Evolutionary conservation across 2,888 invertebrate species (phyloP), one percentile per base, ranked within the genome.

Genomic region (Alloscopus bannaensis): DNA sequence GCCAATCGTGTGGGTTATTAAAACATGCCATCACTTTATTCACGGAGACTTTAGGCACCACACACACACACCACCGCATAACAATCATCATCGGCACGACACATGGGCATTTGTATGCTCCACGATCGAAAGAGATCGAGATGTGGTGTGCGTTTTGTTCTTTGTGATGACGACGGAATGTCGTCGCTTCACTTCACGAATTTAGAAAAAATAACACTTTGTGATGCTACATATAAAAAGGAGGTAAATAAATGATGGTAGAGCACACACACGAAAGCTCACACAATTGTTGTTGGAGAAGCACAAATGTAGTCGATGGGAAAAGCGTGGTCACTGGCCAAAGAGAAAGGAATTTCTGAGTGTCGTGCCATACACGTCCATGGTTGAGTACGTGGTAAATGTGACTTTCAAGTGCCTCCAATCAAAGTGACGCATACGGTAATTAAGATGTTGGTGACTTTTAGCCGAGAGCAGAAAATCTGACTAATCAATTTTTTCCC

Each of bases 401-500:
- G n/a, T n/a, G n/a, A n/a, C n/a, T n/a, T n/a, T n/a, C n/a, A n/a
- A n/a, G n/a, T n/a, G n/a, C n/a, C n/a, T n/a, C n/a, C n/a, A n/a
- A n/a, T n/a, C n/a, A n/a, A n/a, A n/a, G n/a, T n/a, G n/a, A n/a
- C n/a, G n/a, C 18, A 31, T 59, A 3, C 20, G n/a, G 59, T 59
- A 59, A 59, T 59, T 59, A 59, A 22, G 24, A 13, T 26, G n/a
- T 64, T 65, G 57, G 71, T 71, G 62, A 42, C n/a, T n/a, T n/a
- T 62, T 71, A 59, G 71, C 78, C 78, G 78, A 66, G 60, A 71
- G 78, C 78, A 65, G n/a, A n/a, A n/a, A 71, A 78, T 65, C 78
- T 71, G 78, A 78, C 71, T 71, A 78, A 78, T 78, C 78, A 78
- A 78, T 78, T 78, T 59, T 71, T 66, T 24, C 62, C 70, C 70